Conservation (phyloP, 2,888 invertebrate genomes). For the Drosophila dives region DNA sequence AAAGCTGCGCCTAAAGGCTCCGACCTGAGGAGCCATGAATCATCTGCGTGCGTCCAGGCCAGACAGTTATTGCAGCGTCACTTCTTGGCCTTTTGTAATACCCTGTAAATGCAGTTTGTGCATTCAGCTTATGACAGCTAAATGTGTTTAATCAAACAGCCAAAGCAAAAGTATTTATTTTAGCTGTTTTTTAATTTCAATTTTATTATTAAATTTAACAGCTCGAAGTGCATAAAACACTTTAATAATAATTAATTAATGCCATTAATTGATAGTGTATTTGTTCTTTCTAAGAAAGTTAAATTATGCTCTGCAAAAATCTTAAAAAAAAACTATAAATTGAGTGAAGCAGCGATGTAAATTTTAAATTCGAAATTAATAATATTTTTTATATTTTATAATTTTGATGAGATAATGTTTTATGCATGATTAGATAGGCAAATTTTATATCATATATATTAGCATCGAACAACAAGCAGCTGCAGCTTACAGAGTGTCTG, state of each 20-base stretch:
- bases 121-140: no score
- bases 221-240: background rate
- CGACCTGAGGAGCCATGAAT: slow-evolving; percentile 48
- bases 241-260: background rate
- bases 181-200: background rate
- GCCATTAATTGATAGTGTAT: background rate
- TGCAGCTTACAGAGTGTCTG: background rate
- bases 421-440: background rate
- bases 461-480: background rate
- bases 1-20: slow-evolving; percentile 55
- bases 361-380: background rate
- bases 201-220: background rate
- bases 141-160: background rate
- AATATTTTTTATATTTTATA: background rate
- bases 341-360: background rate
- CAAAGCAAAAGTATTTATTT: background rate
- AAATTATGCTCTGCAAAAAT: background rate
- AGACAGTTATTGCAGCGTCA: slow-evolving; percentile 25
- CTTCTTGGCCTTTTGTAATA: background rate
- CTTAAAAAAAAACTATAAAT: background rate
- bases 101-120: background rate
- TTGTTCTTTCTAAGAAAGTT: background rate
- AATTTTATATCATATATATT: no score
- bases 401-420: background rate
- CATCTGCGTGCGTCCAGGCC: slow-evolving; percentile 16